Evolutionary conservation across 2,113 vertebrate genomes (phyloP).

Genomic region (Anhinga anhinga): DNA sequence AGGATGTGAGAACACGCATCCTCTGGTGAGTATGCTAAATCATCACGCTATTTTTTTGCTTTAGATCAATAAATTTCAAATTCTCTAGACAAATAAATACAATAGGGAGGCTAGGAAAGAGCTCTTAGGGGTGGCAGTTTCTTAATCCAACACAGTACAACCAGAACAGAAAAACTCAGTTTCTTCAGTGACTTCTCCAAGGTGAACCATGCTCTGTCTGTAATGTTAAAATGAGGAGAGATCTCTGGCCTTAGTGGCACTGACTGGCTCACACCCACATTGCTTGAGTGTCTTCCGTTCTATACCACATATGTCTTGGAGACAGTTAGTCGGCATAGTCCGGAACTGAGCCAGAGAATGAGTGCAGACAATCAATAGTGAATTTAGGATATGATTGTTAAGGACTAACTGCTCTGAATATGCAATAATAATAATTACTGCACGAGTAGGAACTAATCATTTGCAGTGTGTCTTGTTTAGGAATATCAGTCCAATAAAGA

Average conservation of each 20-base stretch:
- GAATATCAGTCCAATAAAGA: neutral
- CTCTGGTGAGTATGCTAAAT: neutral
- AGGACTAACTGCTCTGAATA: neutral
- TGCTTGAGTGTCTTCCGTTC: neutral
- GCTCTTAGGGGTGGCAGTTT: neutral
- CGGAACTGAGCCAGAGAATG: neutral
- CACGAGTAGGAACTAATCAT: neutral
- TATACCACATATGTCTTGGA: neutral
- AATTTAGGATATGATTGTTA: neutral
- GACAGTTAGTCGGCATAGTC: neutral
- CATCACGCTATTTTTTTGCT: neutral
- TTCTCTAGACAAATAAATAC: neutral
- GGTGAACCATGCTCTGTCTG: neutral
- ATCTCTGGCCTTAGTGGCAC: neutral
- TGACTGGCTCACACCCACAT: neutral
- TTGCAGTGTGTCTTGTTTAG: neutral
- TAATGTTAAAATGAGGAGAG: neutral
- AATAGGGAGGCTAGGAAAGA: neutral
- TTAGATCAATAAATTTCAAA: conserved; percentile 23
- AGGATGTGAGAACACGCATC: conserved; percentile 5
- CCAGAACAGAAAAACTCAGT: neutral
- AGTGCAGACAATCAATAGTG: neutral
- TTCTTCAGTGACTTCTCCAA: neutral
- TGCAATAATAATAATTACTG: neutral
- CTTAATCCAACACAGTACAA: neutral